Conservation (phyloP, 2,113 vertebrate genomes). For the Oreochromis niloticus region DNA sequence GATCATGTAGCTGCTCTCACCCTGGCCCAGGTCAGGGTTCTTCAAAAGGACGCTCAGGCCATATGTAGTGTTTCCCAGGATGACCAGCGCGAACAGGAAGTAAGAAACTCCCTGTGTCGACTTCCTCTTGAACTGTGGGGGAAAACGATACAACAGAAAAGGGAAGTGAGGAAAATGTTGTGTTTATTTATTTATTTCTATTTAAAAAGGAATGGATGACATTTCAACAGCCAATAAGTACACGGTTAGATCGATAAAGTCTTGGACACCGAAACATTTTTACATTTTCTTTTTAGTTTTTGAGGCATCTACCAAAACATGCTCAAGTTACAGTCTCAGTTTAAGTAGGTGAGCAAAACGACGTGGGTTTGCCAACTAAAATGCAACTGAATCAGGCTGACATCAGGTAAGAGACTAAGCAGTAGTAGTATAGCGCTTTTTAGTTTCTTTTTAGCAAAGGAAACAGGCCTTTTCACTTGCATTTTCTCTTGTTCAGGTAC, state of each 20-base stretch:
- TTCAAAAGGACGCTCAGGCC: constrained; percentile 89
- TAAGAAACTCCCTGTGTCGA: constrained; percentile 87
- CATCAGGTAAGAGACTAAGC: neutral
- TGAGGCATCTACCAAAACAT: neutral
- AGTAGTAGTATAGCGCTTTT: neutral
- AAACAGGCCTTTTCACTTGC: neutral
- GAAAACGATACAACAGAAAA: neutral
- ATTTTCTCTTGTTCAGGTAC: neutral
- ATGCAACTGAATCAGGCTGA: neutral
- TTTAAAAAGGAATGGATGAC: neutral
- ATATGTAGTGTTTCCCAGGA: constrained; percentile 86
- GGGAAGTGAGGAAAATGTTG: neutral
- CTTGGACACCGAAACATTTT: neutral
- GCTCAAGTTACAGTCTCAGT: neutral
- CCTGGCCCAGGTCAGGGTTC: constrained; percentile 79
- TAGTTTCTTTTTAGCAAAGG: neutral
- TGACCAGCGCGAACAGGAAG: constrained; percentile 88
- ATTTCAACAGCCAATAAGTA: neutral
- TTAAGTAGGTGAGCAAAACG: neutral
- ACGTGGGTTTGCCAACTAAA: neutral
- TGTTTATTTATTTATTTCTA: neutral
- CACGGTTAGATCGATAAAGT: neutral
- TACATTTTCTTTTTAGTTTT: neutral
- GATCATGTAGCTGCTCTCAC: constrained; percentile 77
- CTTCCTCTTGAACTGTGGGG: constrained; percentile 74